Conservation (phyloP, 2,797 vertebrate species). For the Trachurus trachurus region DNA sequence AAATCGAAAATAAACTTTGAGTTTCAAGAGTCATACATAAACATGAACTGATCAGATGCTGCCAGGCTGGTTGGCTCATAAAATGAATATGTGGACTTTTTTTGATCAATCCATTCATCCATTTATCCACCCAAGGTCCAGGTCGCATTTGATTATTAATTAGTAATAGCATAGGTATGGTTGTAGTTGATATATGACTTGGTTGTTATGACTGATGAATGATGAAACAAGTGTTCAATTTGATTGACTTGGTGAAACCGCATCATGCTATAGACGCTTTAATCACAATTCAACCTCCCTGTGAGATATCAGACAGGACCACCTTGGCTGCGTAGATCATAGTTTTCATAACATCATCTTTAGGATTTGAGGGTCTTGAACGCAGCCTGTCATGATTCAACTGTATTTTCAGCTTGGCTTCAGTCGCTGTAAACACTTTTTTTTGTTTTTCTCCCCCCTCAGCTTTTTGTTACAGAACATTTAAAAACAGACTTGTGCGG, state of each 20-base stretch:
- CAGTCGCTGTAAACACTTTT: slow-evolving; percentile 33
- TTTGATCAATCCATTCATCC: too few relatives aligned
- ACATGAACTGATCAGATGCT: too few relatives aligned
- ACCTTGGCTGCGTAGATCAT: background rate
- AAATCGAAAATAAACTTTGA: too few relatives aligned
- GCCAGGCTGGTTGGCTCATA: too few relatives aligned
- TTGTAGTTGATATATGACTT: too few relatives aligned
- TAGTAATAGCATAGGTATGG: too few relatives aligned
- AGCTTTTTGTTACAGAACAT: background rate
- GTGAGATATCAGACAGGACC: background rate
- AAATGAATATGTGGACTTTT: too few relatives aligned
- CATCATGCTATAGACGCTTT: too few relatives aligned
- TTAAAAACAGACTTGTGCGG: background rate
- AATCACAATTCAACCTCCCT: background rate
- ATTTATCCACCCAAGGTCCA: too few relatives aligned
- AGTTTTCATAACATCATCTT: slow-evolving; percentile 11
- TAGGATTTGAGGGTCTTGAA: slow-evolving; percentile 2
- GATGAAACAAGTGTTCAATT: background rate
- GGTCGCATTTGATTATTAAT: too few relatives aligned
- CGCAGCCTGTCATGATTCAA: slow-evolving; percentile 26
- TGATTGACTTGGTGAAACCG: background rate
- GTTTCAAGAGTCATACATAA: too few relatives aligned
- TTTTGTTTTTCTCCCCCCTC: background rate
- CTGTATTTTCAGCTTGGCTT: slow-evolving; percentile 28
- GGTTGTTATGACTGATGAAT: background rate